Base-by-base conservation (phyloP, 2,797 vertebrate species). In the Astyanax mexicanus region DNA sequence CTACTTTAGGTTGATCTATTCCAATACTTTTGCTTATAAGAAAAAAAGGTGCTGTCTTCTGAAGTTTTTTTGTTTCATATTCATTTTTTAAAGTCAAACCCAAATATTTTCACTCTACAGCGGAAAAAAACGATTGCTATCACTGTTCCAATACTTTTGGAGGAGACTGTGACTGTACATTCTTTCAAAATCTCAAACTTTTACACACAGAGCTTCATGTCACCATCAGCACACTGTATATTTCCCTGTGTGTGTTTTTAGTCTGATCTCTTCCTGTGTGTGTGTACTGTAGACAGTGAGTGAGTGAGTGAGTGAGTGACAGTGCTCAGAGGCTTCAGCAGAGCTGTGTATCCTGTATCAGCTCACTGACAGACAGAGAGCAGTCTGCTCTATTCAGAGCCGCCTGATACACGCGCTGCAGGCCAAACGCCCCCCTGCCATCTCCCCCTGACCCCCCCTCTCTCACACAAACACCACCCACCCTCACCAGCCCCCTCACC, bases 341-440 rank as follows among this genome's bases (percentile, higher is more conserved):
- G 92, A 91, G 91, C 92, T 86, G 79, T 85, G 92, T 89, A 88
- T 88, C 83, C 90, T 94, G n/a, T n/a, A 92, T 93, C 91, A 91
- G 92, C 94, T 94, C 91, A 90, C 90, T 93, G 92, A 92, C 94
- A 92, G 92, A 92, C 94, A 92, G 93, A 92, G 93, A 93, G 92
- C 21, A 74, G 71, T 64, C 72, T 54, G 72, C 68, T 44, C 47
- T 68, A 51, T 77, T 52, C 52, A 66, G 6, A 57, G 35, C 23
- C 32, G 57, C 40, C 47, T 54, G 57, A 71, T 94, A 62, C 60
- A 62, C 35, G 93, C 93, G 94, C 94, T 94, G 89, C 92, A 90
- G 92, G 93, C 93, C 93, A 94, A 91, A 94, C 77, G 54, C 52
- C 55, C 93, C 93, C 91, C 94, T 94, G 93, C 93, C 93, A 92